Evolutionary conservation across 1,140 invertebrate genomes (phyloP).

Genomic region (Physella acuta): DNA sequence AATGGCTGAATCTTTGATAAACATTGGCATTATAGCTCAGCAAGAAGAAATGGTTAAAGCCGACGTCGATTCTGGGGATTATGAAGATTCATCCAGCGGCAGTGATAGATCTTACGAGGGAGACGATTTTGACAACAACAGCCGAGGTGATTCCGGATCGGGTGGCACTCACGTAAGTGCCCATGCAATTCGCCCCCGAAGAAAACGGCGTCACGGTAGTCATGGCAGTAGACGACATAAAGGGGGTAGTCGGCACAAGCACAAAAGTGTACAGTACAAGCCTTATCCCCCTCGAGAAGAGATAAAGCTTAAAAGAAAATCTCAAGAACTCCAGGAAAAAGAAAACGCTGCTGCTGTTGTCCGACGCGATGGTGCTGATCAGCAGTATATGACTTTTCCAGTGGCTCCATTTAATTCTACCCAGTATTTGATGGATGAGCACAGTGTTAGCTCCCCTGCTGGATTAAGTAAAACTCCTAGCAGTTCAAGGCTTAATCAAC

Average conservation of each 20-base stretch:
- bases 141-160: constrained; percentile 3
- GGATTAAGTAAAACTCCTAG: constrained; percentile 5
- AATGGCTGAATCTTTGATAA: constrained; percentile 22
- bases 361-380: constrained; percentile 7
- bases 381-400: constrained; percentile 15
- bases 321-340: constrained; percentile 20
- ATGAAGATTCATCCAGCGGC: constrained; percentile 23
- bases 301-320: constrained; percentile 18
- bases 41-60: neutral
- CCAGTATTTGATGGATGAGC: constrained; percentile 26
- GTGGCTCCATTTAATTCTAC: constrained; percentile 25
- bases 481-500: constrained; percentile 6
- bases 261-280: constrained; percentile 15
- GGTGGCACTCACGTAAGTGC: neutral
- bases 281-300: neutral
- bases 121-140: constrained; percentile 2
- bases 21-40: neutral
- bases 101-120: constrained; percentile 25
- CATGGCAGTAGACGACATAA: constrained; percentile 26
- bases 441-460: constrained; percentile 6
- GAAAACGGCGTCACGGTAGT: constrained; percentile 21
- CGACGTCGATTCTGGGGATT: constrained; percentile 13
- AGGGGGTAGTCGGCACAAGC: constrained; percentile 22
- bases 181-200: neutral
- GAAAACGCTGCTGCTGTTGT: constrained; percentile 24